phyloP scores from a whole-genome alignment of 2,888 invertebrate species.

The Crepidodera aurea region DNA sequence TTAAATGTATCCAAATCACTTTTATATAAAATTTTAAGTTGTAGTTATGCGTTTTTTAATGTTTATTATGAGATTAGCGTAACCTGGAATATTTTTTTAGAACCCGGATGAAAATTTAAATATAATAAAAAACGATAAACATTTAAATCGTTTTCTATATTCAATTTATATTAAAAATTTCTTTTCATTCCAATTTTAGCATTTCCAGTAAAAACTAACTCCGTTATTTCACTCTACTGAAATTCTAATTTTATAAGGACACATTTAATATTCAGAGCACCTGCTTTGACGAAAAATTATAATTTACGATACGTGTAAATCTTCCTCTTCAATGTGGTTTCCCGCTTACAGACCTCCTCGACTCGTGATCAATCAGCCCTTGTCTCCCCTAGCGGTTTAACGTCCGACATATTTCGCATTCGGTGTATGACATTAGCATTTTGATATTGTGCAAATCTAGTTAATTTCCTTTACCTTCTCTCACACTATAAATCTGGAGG shows the following conservation, averaged over 20 bases:
- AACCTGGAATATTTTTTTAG: too few species aligned
- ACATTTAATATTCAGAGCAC: conserved; percentile 6
- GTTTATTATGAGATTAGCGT: too few species aligned
- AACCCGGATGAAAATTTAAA: too few species aligned
- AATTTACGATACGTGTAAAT: conserved; percentile 13
- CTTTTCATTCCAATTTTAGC: too few species aligned
- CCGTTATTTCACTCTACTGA: too few species aligned
- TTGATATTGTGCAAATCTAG: conserved; percentile 39
- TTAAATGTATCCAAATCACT: too few species aligned
- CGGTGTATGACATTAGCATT: conserved; percentile 39
- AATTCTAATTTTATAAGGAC: neutral
- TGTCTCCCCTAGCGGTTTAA: conserved; percentile 21
- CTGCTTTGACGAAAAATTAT: conserved; percentile 10
- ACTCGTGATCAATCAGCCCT: conserved; percentile 22
- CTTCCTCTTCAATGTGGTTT: conserved; percentile 7
- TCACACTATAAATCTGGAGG: conserved; percentile 29
- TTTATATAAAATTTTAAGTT: too few species aligned
- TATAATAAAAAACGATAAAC: too few species aligned
- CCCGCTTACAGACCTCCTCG: conserved; percentile 6
- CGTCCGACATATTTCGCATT: conserved; percentile 34
- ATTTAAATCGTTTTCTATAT: too few species aligned
- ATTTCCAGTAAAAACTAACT: too few species aligned
- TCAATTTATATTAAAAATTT: too few species aligned
- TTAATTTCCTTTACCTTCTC: conserved; percentile 34
- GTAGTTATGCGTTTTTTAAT: too few species aligned